Evolutionary conservation across 2,888 invertebrate species (phyloP).

Genomic region (Trichopria drosophilae): DNA sequence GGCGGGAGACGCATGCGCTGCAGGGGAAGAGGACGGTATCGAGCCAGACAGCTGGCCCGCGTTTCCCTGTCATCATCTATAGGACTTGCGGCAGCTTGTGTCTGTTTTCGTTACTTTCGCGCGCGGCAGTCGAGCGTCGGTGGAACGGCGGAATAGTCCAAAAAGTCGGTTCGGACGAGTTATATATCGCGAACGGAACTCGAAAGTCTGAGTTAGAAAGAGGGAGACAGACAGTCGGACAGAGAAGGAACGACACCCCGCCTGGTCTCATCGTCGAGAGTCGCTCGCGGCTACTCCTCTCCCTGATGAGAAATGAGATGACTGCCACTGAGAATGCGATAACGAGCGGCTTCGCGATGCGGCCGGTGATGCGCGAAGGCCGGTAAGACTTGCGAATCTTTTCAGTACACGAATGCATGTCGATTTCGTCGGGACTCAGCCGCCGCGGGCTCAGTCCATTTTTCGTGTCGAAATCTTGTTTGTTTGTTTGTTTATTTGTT

Average conservation of each 20-base stretch:
- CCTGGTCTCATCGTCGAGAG: too few relatives aligned
- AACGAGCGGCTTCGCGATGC: constrained; percentile 37
- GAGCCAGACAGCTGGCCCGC: constrained; percentile 50
- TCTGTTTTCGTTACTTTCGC: constrained; percentile 29
- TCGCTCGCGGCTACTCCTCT: constrained; percentile 20
- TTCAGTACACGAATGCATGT: constrained; percentile 21
- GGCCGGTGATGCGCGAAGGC: constrained; percentile 46
- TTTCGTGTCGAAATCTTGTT: too few relatives aligned
- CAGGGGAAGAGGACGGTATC: constrained; percentile 50
- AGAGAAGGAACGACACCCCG: constrained; percentile 13
- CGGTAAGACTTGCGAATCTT: constrained; percentile 39
- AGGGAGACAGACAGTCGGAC: neutral
- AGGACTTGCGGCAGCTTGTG: constrained; percentile 31
- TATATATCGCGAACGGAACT: neutral
- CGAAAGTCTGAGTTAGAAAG: constrained; percentile 6
- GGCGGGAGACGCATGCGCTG: constrained; percentile 51
- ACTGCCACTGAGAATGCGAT: constrained; percentile 36
- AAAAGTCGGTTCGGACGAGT: neutral
- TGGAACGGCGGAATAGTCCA: constrained; percentile 20
- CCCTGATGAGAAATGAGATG: constrained; percentile 23
- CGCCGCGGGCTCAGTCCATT: too few relatives aligned
- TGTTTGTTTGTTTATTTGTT: too few relatives aligned
- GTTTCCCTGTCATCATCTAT: constrained; percentile 40
- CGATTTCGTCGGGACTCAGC: too few relatives aligned
- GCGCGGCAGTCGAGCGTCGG: constrained; percentile 28